These are phyloP conservation scores for Tachystola acroxantha DNA, from an alignment of 2,888 invertebrate species.

Conservation along the genomic window DNA sequence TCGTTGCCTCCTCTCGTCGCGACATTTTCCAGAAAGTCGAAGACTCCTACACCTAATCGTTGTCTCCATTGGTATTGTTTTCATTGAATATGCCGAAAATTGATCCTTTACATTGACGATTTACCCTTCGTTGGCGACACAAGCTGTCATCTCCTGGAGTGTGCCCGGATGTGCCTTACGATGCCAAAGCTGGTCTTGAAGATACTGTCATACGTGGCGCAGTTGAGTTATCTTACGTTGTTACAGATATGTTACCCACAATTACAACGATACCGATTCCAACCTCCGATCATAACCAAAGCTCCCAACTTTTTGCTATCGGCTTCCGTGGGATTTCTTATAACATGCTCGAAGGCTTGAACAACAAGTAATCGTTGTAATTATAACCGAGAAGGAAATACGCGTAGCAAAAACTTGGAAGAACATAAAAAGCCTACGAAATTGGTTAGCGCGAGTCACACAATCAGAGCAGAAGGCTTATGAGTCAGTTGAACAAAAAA, in stretches of 20 bases:
- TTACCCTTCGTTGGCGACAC: too few species aligned
- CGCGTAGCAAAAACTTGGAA: conserved; percentile 25
- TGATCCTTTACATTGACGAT: too few species aligned
- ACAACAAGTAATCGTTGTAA: conserved; percentile 32
- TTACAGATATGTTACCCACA: too few species aligned
- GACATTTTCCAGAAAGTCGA: conserved; percentile 43
- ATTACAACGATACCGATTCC: too few species aligned
- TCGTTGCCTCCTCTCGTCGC: conserved; percentile 47
- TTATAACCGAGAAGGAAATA: conserved; percentile 18
- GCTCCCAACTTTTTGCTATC: conserved; percentile 16
- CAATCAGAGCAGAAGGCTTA: conserved; percentile 40
- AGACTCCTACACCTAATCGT: conserved; percentile 30
- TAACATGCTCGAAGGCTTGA: conserved; percentile 19
- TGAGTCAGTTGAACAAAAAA: conserved; percentile 27
- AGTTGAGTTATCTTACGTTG: too few species aligned
- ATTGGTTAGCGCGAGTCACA: conserved; percentile 30
- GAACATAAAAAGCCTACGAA: conserved; percentile 37
- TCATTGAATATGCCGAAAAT: conserved; percentile 19
- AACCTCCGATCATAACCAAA: conserved; percentile 13
- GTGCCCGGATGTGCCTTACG: too few species aligned
- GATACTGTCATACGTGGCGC: too few species aligned
- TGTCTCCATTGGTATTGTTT: conserved; percentile 9
- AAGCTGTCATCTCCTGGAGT: too few species aligned
- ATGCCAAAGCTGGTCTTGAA: too few species aligned
- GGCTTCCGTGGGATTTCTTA: conserved; percentile 28